phyloP scores from a whole-genome alignment of 2,113 vertebrate species.

The Cyanistes caeruleus region DNA sequence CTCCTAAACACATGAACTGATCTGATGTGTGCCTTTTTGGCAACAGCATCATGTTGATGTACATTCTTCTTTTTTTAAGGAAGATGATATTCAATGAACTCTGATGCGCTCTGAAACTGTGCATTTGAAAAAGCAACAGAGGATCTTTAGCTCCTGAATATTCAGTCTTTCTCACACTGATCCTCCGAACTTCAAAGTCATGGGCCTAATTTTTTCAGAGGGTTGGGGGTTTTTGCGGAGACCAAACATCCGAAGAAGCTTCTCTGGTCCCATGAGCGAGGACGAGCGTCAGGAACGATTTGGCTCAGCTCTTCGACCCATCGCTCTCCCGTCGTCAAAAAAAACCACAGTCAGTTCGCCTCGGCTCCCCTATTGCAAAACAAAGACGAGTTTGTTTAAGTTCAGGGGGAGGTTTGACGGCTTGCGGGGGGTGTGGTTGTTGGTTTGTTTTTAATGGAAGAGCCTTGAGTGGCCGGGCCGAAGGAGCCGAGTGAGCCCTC shows the following conservation, averaged over 20 bases:
- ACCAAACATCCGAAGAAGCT: neutral
- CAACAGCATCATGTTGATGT: neutral
- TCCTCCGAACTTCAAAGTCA: neutral
- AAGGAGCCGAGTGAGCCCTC: accelerated
- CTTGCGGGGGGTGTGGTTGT: no score
- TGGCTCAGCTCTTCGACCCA: neutral
- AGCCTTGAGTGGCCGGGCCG: accelerated
- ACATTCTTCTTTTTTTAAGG: neutral
- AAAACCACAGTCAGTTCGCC: neutral
- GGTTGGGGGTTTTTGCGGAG: no score
- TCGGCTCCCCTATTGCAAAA: neutral
- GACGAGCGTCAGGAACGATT: neutral
- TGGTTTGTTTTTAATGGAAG: neutral
- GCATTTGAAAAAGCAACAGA: neutral
- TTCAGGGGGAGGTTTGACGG: no score
- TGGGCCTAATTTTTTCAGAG: neutral
- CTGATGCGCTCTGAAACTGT: neutral
- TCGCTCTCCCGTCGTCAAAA: neutral
- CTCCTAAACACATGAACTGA: neutral
- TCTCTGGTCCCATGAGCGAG: accelerated
- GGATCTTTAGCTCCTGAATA: neutral
- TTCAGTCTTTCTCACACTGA: neutral
- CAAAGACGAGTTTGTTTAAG: neutral
- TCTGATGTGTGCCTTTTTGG: neutral
- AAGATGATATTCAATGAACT: neutral